Conservation (phyloP, 2,113 vertebrate genomes). For the Ptychochromis oligacanthus region DNA sequence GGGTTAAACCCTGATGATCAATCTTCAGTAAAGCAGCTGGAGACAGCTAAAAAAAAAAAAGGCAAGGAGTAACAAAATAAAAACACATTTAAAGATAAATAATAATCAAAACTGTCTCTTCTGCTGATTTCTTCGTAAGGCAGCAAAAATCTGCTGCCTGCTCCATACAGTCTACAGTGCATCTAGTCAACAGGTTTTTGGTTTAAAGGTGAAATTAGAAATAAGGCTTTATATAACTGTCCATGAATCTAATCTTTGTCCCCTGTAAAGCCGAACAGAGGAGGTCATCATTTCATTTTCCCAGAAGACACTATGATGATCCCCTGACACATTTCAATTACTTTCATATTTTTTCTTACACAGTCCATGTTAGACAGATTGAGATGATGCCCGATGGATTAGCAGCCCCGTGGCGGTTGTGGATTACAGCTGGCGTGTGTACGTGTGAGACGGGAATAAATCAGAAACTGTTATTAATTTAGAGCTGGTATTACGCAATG, state of each 20-base stretch:
- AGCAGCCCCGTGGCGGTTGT: slow-evolving; percentile 1
- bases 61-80: no score
- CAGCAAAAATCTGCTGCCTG: background rate
- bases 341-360: slow-evolving; percentile 36
- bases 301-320: slow-evolving; percentile 7
- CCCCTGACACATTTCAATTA: slow-evolving; percentile 51
- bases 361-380: slow-evolving; percentile 35
- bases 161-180: background rate
- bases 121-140: background rate
- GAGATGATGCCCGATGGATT: slow-evolving; percentile 54
- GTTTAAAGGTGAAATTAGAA: slow-evolving; percentile 14
- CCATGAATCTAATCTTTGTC: slow-evolving; percentile 29
- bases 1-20: no score
- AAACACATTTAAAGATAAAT: no score
- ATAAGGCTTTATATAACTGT: background rate
- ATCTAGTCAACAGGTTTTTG: background rate
- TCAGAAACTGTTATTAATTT: slow-evolving; percentile 6
- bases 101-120: background rate
- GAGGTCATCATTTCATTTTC: slow-evolving; percentile 38
- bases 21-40: no score
- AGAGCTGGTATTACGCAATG: background rate
- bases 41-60: no score
- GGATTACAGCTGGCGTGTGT: slow-evolving; percentile 37
- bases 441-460: background rate
- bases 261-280: background rate